Evolutionary conservation across 2,797 vertebrate genomes (phyloP), one percentile per base, ranked within the genome.

Genomic region (Nasua narica): DNA sequence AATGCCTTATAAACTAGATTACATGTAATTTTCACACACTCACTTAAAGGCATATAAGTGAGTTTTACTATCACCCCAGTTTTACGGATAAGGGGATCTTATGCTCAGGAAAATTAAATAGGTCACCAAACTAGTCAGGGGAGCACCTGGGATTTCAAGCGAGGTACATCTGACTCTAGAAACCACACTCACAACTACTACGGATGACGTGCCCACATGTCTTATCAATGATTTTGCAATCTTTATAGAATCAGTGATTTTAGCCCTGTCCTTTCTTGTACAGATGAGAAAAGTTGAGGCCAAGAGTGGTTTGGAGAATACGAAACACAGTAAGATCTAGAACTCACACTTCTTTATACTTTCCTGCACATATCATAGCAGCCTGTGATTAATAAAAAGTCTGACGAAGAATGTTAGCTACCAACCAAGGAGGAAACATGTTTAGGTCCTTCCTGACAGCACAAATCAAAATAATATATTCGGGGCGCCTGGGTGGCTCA

Each of bases 401-500:
- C 25, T 85, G 25, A 7, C 69, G 52, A 67, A 89, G 54, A 84
- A 74, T 54, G 16, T 72, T 90, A 81, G 60, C 19, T 84, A 77
- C 35, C 29, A 27, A 35, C 37, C 60, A 70, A 88, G 50, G 74
- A 89, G 35, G 40, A 87, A 93, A 95, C 74, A 67, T 78, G 25
- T 78, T 82, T 74, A 87, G 83, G 25, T 92, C 23, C 48, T 88
- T 72, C 35, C 62, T 69, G 65, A 96, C 58, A 77, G 82, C 76
- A 54, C 3, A 65, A 62, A 81, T 90, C 50, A 86, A 95, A 92
- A 88, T 46, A 87, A 81, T 56, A 62, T 48, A 87, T 84, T 93
- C 29, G 62, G n/a, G n/a, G n/a, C n/a, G n/a, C n/a, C n/a, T n/a
- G n/a, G n/a, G n/a, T n/a, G n/a, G n/a, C n/a, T n/a, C n/a, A n/a